Base-by-base conservation (phyloP, 1,140 invertebrate genomes). In the Radopholus similis region DNA sequence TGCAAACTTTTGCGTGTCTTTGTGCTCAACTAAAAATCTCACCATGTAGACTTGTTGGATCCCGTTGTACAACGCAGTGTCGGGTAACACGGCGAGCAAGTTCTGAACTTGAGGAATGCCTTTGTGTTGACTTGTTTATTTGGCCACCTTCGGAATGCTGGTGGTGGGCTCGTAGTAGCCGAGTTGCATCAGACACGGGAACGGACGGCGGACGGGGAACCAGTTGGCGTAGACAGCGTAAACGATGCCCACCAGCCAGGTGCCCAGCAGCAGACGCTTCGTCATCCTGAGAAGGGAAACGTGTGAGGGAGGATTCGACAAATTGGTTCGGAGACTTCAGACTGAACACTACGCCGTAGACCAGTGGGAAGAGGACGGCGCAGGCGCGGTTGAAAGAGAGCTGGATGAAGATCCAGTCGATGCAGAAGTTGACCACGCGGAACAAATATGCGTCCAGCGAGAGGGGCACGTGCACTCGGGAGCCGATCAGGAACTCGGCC, bases 351-450 rank as follows among this genome's bases (percentile, higher is more conserved):
- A 9, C 26, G 21, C 21, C 38, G 23, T 58, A 58, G 38, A 58
- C 18, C 11, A 28, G 35, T 44, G 56, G 56, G 21, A 58, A 58
- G 13, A 58, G 21, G n/a, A 62, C 35, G n/a, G 59, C 59, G 15
- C 32, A 26, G 11, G 34, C 40, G 11, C 59, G 35, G 47, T 62
- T 62, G 28, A 62, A 62, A 1, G 59, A 35, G 37, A 62, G 9
- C 35, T 62, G 34, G 21, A 62, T 62, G 59, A 42, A 62, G 30
- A 62, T 34, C 26, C 32, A 40, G 32, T 62, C 59, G 26, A 62
- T 62, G 23, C 59, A 62, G 47, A 62, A 62, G 3, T 62, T 62
- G 40, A 62, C 59, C 4, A 62, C 40, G 23, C 59, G 35, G 49
- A 62, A 62, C n/a, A 40, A 13, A 62, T 62, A 62, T 15, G 59